Conservation (phyloP, 2,888 invertebrate species). For the Oithona nana region DNA sequence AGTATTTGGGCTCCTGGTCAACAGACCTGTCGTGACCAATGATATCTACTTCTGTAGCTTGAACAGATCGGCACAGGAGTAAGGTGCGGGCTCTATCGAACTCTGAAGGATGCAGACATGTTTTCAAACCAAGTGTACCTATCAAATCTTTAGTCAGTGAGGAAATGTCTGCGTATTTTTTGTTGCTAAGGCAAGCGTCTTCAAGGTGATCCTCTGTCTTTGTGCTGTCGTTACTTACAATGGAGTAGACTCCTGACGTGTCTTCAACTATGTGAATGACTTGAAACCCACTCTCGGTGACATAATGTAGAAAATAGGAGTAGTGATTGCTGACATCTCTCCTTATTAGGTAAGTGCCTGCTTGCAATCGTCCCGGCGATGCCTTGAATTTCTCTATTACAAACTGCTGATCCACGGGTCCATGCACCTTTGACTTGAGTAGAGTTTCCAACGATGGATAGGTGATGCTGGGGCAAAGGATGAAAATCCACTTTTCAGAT, state of each 20-base stretch:
- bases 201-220: neutral
- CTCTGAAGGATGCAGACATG: constrained; percentile 10
- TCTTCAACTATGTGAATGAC: neutral
- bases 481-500: constrained; percentile 73
- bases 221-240: neutral
- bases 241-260: neutral
- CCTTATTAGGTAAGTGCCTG: neutral
- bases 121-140: neutral
- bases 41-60: neutral
- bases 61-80: neutral
- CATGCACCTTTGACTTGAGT: constrained; percentile 58
- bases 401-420: constrained; percentile 41
- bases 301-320: neutral
- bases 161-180: neutral
- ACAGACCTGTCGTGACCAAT: neutral
- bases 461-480: constrained; percentile 58
- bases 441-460: constrained; percentile 58
- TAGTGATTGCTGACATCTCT: neutral
- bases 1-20: neutral
- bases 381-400: constrained; percentile 17
- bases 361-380: neutral
- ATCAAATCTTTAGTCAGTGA: neutral
- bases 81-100: neutral
- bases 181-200: no score
- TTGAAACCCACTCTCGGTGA: neutral